Evolutionary conservation across 2,888 invertebrate genomes (phyloP).

Genomic region (Meandrusa payeni): DNA sequence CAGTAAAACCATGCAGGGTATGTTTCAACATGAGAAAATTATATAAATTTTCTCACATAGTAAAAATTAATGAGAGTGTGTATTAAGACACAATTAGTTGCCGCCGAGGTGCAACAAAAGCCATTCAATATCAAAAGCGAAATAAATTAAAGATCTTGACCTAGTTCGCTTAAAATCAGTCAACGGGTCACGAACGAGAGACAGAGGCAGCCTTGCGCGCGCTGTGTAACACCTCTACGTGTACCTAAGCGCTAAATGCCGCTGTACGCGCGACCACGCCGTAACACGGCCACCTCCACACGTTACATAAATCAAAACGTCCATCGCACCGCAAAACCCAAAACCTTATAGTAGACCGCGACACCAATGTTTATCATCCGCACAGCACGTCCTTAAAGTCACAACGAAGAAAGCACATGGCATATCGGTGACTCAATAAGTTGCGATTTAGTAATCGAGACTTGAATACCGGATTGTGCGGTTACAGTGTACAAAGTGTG

Average conservation of each 20-base stretch:
- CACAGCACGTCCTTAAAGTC: not conserved
- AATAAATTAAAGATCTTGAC: slow-evolving; percentile 74
- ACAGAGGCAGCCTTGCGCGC: slow-evolving; percentile 70
- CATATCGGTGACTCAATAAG: slow-evolving; percentile 61
- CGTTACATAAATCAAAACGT: slow-evolving; percentile 11
- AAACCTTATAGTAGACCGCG: not conserved
- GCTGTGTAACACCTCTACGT: slow-evolving; percentile 55
- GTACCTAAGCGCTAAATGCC: slow-evolving; percentile 48
- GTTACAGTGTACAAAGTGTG: slow-evolving; percentile 67
- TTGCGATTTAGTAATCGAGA: slow-evolving; percentile 70
- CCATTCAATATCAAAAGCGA: slow-evolving; percentile 59
- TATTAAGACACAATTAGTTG: slow-evolving; percentile 28
- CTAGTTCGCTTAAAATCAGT: slow-evolving; percentile 71
- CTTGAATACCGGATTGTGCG: slow-evolving; percentile 63
- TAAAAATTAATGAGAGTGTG: slow-evolving; percentile 26
- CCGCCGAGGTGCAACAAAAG: slow-evolving; percentile 40
- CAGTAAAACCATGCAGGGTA: slow-evolving; percentile 12
- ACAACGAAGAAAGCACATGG: slow-evolving; percentile 37
- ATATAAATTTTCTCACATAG: slow-evolving; percentile 16
- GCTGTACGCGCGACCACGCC: not conserved
- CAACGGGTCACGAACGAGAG: slow-evolving; percentile 77
- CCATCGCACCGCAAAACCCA: slow-evolving; percentile 5
- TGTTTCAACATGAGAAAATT: slow-evolving; percentile 11
- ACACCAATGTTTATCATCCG: not conserved
- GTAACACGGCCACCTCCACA: not conserved